Evolutionary conservation across 2,113 vertebrate genomes (phyloP).

Genomic region (Sphaerodactylus townsendi): DNA sequence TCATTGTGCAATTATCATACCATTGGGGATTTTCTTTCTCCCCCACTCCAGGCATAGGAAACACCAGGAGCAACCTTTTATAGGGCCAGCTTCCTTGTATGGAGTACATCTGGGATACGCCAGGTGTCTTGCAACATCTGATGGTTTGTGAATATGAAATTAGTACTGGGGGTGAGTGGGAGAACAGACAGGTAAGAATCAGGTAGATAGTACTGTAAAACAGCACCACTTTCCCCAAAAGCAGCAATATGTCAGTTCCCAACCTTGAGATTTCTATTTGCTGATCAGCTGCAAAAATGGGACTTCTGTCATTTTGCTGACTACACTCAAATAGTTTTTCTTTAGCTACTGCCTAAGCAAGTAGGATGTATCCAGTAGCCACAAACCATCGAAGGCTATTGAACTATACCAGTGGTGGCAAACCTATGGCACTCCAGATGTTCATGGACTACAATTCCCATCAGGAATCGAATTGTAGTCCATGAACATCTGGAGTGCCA

Average conservation of each 20-base stretch:
- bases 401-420: no score
- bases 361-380: background rate
- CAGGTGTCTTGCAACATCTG: no score
- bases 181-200: no score
- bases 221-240: background rate
- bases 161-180: no score
- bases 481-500: no score
- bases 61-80: background rate
- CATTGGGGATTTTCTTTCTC: no score
- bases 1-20: no score
- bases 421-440: no score
- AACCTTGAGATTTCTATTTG: background rate
- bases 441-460: no score
- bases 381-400: background rate
- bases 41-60: background rate
- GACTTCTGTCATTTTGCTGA: background rate
- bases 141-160: no score
- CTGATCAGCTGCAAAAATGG: background rate
- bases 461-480: no score
- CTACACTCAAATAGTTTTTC: background rate
- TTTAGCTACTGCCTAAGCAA: background rate
- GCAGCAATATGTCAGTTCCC: background rate
- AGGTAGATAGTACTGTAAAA: background rate
- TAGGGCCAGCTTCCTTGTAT: background rate
- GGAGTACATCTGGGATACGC: no score